These are phyloP conservation scores for Drosophila hamatofila DNA, from an alignment of 2,888 invertebrate genomes.

Conservation along the genomic window DNA sequence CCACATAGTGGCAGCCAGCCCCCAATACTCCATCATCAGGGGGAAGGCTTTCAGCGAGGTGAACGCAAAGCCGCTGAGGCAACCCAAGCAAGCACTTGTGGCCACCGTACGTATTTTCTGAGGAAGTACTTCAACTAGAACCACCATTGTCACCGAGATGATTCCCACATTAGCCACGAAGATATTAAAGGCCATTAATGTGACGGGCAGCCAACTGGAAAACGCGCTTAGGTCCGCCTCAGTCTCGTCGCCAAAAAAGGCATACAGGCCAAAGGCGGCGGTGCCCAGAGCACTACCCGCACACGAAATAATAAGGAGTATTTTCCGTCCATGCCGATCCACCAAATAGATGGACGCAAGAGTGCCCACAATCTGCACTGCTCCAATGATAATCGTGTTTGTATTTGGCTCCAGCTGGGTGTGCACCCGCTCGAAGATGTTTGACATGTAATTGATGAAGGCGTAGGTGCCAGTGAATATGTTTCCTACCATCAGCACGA, in stretches of 20 bases:
- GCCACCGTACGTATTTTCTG: slow-evolving; percentile 72
- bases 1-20: slow-evolving; percentile 78
- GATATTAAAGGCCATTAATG: slow-evolving; percentile 75
- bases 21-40: slow-evolving; percentile 64
- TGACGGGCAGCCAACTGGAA: slow-evolving; percentile 71
- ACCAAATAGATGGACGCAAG: slow-evolving; percentile 70
- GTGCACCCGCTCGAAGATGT: slow-evolving; percentile 72
- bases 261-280: slow-evolving; percentile 71
- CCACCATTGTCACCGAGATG: slow-evolving; percentile 73
- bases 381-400: slow-evolving; percentile 80
- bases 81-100: slow-evolving; percentile 65
- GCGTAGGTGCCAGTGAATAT: slow-evolving; percentile 75
- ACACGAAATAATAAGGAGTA: slow-evolving; percentile 71
- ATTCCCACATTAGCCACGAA: slow-evolving; percentile 79
- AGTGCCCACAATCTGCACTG: slow-evolving; percentile 76
- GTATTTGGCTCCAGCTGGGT: slow-evolving; percentile 76
- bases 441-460: slow-evolving; percentile 80
- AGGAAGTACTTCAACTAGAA: slow-evolving; percentile 80
- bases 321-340: slow-evolving; percentile 74
- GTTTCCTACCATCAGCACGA: slow-evolving; percentile 67
- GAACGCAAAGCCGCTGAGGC: slow-evolving; percentile 71
- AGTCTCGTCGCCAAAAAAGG: slow-evolving; percentile 64
- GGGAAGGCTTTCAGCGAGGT: slow-evolving; percentile 72
- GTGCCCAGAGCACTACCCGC: slow-evolving; percentile 67
- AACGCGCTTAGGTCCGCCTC: slow-evolving; percentile 50